phyloP scores from a whole-genome alignment of 2,113 vertebrate species.

The Okapia johnstoni region DNA sequence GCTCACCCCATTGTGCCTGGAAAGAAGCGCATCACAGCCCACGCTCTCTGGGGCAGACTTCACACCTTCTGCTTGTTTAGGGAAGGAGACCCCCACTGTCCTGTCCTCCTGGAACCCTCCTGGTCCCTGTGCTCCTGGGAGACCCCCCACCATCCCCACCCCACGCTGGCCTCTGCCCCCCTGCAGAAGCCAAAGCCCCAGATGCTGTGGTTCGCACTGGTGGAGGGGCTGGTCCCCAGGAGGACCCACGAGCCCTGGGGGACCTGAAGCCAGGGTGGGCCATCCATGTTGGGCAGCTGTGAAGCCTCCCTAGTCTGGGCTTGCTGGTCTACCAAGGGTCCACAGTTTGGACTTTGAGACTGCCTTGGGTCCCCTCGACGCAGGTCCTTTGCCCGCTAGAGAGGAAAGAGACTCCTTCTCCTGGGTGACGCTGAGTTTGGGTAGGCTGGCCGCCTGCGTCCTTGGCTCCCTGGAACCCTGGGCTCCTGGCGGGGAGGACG shows the following conservation, averaged over 20 bases:
- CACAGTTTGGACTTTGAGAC: accelerated
- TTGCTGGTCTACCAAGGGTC: not conserved
- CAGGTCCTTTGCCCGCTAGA: not conserved
- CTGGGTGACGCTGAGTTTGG: not conserved
- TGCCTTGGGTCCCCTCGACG: accelerated
- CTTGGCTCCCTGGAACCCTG: not conserved
- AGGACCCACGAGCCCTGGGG: not conserved
- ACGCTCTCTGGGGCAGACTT: too few species aligned
- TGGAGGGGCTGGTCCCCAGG: not conserved
- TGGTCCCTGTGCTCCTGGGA: not conserved
- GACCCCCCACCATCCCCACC: accelerated
- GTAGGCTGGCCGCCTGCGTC: not conserved
- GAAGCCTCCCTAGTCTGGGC: not conserved
- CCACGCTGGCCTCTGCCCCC: not conserved
- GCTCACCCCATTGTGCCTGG: accelerated
- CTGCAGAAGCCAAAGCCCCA: not conserved
- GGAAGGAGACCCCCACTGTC: not conserved
- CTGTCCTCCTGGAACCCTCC: not conserved
- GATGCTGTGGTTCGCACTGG: not conserved
- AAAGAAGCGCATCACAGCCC: accelerated
- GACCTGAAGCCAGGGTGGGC: too few species aligned
- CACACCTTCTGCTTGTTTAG: too few species aligned
- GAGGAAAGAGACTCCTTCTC: not conserved
- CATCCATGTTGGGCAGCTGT: accelerated
- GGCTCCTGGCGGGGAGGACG: not conserved